Percentiles rank a stretch among this genome's conserved stretches.
These are phyloP conservation scores for Distichodus sexfasciatus DNA, from an alignment of 2,797 vertebrate genomes.

Conservation along the genomic window DNA sequence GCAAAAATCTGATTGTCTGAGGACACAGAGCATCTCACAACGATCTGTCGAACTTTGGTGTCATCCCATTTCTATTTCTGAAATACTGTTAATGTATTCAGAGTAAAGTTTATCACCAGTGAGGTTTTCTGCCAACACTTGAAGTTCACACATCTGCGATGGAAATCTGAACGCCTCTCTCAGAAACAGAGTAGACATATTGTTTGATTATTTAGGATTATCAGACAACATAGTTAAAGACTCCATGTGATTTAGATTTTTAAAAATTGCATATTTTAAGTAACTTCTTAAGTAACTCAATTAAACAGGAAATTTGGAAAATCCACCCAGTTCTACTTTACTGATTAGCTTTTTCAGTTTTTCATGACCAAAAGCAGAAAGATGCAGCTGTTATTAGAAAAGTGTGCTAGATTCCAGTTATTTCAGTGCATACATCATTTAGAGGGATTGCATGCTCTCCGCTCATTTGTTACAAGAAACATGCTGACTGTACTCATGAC, in stretches of 20 bases:
- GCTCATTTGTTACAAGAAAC: neutral
- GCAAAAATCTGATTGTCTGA: slow-evolving; percentile 10
- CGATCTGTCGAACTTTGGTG: slow-evolving; percentile 12
- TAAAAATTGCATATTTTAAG: no score
- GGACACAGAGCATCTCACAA: neutral
- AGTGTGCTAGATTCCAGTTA: neutral
- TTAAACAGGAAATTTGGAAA: neutral
- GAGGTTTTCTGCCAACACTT: neutral
- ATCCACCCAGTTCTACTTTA: neutral
- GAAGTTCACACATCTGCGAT: neutral
- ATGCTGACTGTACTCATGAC: neutral
- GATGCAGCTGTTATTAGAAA: neutral
- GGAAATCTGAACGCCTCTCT: neutral
- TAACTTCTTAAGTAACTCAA: no score
- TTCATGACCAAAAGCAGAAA: neutral
- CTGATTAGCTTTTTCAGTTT: neutral
- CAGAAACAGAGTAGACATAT: neutral
- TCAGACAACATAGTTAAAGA: no score
- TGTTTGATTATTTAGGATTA: neutral
- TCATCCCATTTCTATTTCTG: slow-evolving; percentile 3
- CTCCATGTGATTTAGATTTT: no score
- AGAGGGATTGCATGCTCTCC: neutral
- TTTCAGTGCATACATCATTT: neutral
- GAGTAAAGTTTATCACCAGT: neutral
- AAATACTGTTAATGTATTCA: slow-evolving; percentile 13